phyloP scores from a whole-genome alignment of 2,797 vertebrate species.

The Esox masquinongy region DNA sequence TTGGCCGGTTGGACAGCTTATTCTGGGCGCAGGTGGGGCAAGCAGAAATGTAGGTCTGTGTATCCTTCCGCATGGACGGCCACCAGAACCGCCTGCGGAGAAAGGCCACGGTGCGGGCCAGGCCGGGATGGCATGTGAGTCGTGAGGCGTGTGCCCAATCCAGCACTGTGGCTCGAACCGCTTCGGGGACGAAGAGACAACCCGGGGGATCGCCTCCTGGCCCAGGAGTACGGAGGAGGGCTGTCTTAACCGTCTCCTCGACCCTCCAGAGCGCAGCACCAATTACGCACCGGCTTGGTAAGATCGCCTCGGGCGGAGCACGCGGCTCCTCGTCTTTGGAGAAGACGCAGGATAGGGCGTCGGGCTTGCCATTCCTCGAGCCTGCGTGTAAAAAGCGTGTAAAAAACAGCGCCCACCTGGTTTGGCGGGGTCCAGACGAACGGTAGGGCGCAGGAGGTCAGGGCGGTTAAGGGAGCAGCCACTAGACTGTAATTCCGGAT shows the following conservation, averaged over 20 bases:
- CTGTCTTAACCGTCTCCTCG: neutral
- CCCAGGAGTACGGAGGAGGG: neutral
- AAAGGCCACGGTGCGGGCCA: neutral
- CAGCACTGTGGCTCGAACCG: neutral
- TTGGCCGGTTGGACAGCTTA: neutral
- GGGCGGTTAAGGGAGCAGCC: too few species aligned
- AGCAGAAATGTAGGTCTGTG: neutral
- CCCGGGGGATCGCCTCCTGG: neutral
- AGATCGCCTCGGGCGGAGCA: too few species aligned
- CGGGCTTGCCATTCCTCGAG: neutral
- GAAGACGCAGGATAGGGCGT: too few species aligned
- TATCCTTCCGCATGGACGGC: neutral
- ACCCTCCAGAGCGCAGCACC: neutral
- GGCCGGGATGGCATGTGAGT: neutral
- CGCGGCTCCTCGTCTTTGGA: too few species aligned
- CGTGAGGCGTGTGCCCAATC: neutral
- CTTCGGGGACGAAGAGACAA: neutral
- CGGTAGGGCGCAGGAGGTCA: neutral
- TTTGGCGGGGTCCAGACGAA: neutral
- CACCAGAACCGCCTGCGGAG: neutral
- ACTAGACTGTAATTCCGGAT: neutral
- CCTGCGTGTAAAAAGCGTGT: too few species aligned
- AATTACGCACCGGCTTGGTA: too few species aligned
- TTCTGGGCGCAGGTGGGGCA: neutral
- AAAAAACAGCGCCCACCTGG: too few species aligned